A percentile compares a stretch with the other conserved stretches of the same genome.
phyloP scores from a whole-genome alignment of 2,888 invertebrate genomes.

The Leptothorax acervorum region DNA sequence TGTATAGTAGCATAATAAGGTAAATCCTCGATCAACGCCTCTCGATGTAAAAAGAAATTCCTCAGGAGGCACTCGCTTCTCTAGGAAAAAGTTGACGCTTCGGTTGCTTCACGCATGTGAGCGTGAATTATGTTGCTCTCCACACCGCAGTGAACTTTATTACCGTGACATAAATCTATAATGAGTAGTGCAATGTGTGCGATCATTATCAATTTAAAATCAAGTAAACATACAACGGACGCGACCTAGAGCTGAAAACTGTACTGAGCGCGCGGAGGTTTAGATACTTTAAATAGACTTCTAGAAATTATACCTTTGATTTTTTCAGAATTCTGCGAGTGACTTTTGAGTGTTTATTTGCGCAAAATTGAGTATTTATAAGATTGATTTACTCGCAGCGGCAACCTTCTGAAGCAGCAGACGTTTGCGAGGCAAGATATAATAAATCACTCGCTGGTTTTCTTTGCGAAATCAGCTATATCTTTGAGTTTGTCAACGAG shows the following conservation, averaged over 20 bases:
- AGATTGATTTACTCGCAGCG: background rate
- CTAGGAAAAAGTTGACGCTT: slow-evolving; percentile 37
- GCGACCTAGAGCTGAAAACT: background rate
- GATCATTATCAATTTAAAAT: slow-evolving; percentile 17
- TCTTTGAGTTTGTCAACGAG: too few relatives aligned
- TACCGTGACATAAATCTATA: slow-evolving; percentile 44
- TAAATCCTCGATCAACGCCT: slow-evolving; percentile 6
- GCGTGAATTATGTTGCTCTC: slow-evolving; percentile 31
- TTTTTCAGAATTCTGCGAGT: background rate
- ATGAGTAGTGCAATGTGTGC: background rate
- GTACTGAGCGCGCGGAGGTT: too few relatives aligned
- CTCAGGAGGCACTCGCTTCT: slow-evolving; percentile 31
- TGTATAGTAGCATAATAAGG: background rate
- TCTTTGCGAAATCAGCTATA: background rate
- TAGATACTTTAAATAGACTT: background rate
- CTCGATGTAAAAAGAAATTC: slow-evolving; percentile 38
- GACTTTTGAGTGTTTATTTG: too few relatives aligned
- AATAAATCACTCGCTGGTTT: background rate
- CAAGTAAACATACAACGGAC: background rate
- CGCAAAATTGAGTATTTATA: background rate
- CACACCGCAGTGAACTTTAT: slow-evolving; percentile 30
- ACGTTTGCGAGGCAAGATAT: background rate
- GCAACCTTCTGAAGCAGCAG: background rate
- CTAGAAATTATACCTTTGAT: background rate
- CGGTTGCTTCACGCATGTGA: slow-evolving; percentile 21